Base-by-base conservation (phyloP, 2,113 vertebrate species). In the Rousettus leschenaultii region DNA sequence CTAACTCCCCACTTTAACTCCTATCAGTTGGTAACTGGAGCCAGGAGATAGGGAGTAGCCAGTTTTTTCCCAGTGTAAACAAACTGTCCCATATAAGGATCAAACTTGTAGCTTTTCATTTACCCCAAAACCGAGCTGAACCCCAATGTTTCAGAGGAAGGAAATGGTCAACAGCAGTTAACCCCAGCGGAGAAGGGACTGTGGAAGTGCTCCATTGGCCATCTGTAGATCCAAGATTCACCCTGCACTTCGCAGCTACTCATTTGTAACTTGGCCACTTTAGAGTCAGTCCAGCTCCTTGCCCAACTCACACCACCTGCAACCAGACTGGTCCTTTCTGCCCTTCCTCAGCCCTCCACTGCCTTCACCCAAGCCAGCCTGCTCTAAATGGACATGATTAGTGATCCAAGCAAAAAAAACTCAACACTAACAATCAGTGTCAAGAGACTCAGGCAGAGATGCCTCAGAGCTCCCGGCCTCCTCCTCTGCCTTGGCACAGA, bases 381-480 rank as follows among this genome's bases (percentile, higher is more conserved):
- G 95, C 82, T 96, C 55, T 96, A 95, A 94, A 95, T 94, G 95
- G 90, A 91, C 87, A 66, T 0, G 65, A 79, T 95, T 96, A 97
- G 78, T 94, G 93, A 97, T 92, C 94, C 96, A 86, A 96, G 92
- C 96, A 95, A 79, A 97, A 95, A 97, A 97, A 95, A 97, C 86
- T 92, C 59, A 90, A 91, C 75, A 91, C 84, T 96, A 97, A 98
- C 97, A 97, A 98, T 98, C 11, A 98, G 97, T 98, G 97, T 98
- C 96, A 96, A 95, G 90, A 97, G 96, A 95, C 85, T 89, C 83
- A 2, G 21, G 94, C 97, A 97, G 97, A 97, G 97, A 97, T 97
- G 97, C 97, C 97, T 97, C 97, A 3, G 92, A 96, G 92, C 80
- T 19, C 95, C 96, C 87, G 2, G 96, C 96, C 96, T 97, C 97